These are phyloP conservation scores for Grammomys dolichurus DNA, from an alignment of 2,113 vertebrate species.

Conservation along the genomic window DNA sequence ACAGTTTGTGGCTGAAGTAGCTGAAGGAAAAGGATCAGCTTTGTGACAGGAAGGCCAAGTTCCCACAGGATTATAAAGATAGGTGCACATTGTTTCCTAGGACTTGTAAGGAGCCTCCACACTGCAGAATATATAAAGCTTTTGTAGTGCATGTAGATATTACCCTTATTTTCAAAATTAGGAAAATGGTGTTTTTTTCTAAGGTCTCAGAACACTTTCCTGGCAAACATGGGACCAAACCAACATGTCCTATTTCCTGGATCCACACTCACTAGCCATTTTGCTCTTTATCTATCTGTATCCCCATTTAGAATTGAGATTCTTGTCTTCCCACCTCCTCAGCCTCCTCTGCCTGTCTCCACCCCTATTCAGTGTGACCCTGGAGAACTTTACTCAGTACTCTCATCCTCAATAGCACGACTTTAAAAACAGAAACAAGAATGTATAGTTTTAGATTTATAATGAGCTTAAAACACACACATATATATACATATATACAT, in stretches of 20 bases:
- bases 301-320: background rate
- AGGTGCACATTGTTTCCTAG: background rate
- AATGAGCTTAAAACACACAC: conserved; percentile 6
- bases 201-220: conserved; percentile 20
- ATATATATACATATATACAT: background rate
- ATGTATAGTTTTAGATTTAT: background rate
- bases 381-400: background rate
- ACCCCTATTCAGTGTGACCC: background rate
- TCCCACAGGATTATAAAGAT: background rate
- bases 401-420: background rate
- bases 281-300: background rate
- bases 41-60: background rate
- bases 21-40: background rate
- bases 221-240: background rate
- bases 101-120: background rate
- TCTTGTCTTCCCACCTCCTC: background rate
- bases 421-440: background rate
- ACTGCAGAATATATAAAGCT: background rate
- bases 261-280: rapidly evolving
- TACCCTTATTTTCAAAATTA: background rate
- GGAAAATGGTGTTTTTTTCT: background rate
- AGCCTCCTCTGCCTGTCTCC: background rate
- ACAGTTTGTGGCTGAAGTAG: background rate
- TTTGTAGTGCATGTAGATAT: background rate
- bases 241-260: background rate